A percentile compares a stretch with the other conserved stretches of the same genome.
These are phyloP conservation scores for Ochropleura leucogaster DNA, from an alignment of 2,888 invertebrate species.

Conservation along the genomic window DNA sequence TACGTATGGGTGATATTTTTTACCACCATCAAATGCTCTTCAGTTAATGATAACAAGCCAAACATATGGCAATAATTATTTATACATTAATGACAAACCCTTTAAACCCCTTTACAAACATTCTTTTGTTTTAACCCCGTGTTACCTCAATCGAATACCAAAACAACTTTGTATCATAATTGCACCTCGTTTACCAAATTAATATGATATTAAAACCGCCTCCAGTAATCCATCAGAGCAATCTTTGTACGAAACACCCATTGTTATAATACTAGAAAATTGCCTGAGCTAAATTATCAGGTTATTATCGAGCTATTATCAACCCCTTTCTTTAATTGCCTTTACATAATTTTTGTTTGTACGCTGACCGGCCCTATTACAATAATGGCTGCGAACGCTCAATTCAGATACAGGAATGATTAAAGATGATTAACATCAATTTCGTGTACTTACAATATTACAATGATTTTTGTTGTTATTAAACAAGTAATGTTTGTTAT, in stretches of 20 bases:
- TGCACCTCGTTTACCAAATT: constrained; percentile 65
- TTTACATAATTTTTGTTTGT: constrained; percentile 87
- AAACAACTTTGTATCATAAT: constrained; percentile 53
- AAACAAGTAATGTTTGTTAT: constrained; percentile 73
- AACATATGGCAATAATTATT: background rate
- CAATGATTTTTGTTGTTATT: constrained; percentile 80
- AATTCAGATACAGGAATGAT: constrained; percentile 80
- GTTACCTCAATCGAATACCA: constrained; percentile 49
- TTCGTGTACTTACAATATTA: constrained; percentile 81
- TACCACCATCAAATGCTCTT: background rate
- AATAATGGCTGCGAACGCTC: constrained; percentile 82
- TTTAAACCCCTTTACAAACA: background rate
- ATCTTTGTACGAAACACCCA: constrained; percentile 80
- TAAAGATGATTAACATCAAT: constrained; percentile 85
- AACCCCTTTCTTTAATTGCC: constrained; percentile 90
- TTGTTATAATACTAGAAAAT: constrained; percentile 87
- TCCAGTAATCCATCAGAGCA: constrained; percentile 82
- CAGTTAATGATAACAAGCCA: background rate
- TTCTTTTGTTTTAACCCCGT: constrained; percentile 5
- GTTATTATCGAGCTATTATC: constrained; percentile 78
- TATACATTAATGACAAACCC: constrained; percentile 3
- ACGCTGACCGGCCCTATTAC: constrained; percentile 84
- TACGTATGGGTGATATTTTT: background rate
- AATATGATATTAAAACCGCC: constrained; percentile 69
- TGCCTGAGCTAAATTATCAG: constrained; percentile 85